Percentiles rank a stretch among this genome's conserved stretches.
phyloP scores from a whole-genome alignment of 2,113 vertebrate genomes.

The Isurus oxyrinchus region DNA sequence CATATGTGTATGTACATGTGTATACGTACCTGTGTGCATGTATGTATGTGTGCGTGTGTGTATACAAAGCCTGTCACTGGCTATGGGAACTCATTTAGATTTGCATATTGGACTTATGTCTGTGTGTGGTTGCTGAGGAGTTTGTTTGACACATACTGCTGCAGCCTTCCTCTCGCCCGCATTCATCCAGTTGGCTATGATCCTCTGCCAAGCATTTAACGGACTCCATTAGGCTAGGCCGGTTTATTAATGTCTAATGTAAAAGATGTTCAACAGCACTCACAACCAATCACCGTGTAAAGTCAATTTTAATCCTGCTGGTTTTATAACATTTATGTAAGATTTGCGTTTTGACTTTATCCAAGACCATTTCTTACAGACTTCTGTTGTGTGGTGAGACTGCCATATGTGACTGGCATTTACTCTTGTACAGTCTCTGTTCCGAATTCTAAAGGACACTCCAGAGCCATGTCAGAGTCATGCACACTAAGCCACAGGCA shows the following conservation, averaged over 20 bases:
- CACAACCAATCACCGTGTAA: neutral
- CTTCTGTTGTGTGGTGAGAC: neutral
- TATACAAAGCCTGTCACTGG: neutral
- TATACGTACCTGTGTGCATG: neutral
- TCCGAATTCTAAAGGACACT: neutral
- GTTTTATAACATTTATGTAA: neutral
- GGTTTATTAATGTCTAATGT: constrained; percentile 5
- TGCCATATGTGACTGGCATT: neutral
- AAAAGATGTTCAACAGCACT: neutral
- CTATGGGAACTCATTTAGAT: neutral
- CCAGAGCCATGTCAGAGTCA: neutral
- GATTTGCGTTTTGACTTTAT: neutral
- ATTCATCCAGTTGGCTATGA: neutral
- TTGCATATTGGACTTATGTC: neutral
- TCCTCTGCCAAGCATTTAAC: neutral
- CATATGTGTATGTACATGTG: neutral
- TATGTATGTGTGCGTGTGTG: neutral
- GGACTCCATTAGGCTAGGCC: neutral
- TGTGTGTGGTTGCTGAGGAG: neutral
- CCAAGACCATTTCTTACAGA: neutral
- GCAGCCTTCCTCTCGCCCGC: neutral
- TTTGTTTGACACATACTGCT: neutral
- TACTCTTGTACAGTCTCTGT: neutral
- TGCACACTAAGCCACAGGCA: neutral
- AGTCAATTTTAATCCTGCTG: neutral